These are phyloP conservation scores for Drosophila austrosaltans DNA, from an alignment of 2,888 invertebrate species.

Conservation along the genomic window DNA sequence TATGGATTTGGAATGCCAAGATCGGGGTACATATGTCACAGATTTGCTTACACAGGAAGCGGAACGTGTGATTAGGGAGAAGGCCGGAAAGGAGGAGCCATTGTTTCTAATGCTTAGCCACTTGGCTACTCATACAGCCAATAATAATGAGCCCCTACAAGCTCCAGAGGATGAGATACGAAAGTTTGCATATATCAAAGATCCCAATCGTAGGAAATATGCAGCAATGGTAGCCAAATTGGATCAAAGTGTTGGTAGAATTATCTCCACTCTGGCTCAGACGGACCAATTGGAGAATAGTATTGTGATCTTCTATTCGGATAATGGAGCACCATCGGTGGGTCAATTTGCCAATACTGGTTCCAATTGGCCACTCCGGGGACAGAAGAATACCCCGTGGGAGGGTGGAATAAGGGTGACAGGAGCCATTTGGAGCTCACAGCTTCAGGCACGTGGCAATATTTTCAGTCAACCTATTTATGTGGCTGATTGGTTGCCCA, in stretches of 20 bases:
- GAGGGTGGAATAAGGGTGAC: constrained; percentile 93
- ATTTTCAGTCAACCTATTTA: constrained; percentile 89
- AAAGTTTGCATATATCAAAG: constrained; percentile 87
- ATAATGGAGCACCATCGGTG: constrained; percentile 93
- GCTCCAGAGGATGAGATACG: constrained; percentile 89
- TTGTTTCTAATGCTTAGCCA: constrained; percentile 92
- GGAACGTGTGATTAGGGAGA: constrained; percentile 85
- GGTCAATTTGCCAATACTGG: constrained; percentile 89
- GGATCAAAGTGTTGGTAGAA: constrained; percentile 92
- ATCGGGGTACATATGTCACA: constrained; percentile 87
- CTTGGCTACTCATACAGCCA: constrained; percentile 91
- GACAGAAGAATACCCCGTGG: constrained; percentile 91
- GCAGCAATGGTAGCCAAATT: constrained; percentile 93
- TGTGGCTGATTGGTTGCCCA: constrained; percentile 93
- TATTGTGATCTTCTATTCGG: constrained; percentile 93
- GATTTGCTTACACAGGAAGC: constrained; percentile 89
- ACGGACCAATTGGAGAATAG: constrained; percentile 91
- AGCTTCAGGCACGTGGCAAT: constrained; percentile 84
- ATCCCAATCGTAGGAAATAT: constrained; percentile 87
- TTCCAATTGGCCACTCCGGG: constrained; percentile 91
- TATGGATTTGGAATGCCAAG: constrained; percentile 84
- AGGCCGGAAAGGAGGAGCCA: constrained; percentile 83
- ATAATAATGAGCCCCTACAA: constrained; percentile 88
- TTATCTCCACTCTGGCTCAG: constrained; percentile 88
- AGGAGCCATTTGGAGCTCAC: constrained; percentile 90